Conservation (phyloP, 2,888 invertebrate species). For the Drosophila tripunctata region DNA sequence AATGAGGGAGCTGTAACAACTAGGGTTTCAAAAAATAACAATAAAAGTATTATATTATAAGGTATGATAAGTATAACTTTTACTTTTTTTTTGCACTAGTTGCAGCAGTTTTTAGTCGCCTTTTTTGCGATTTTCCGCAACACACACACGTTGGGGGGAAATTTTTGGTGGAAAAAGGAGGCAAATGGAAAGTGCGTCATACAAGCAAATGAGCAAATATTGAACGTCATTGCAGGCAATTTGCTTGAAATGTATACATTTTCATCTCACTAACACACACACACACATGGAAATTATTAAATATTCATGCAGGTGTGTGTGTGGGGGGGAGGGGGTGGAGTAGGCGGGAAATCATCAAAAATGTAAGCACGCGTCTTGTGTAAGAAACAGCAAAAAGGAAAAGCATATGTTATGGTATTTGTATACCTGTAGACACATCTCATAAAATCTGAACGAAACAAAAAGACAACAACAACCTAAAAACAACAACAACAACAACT, state of each 20-base stretch:
- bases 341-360: conserved; percentile 52
- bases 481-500: neutral
- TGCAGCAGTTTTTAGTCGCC: neutral
- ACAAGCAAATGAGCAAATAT: conserved; percentile 30
- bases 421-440: conserved; percentile 33
- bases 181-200: conserved; percentile 46
- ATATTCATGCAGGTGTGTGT: conserved; percentile 48
- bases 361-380: conserved; percentile 65
- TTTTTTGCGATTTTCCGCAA: conserved; percentile 4
- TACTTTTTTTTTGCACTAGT: neutral
- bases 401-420: neutral
- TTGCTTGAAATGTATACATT: conserved; percentile 46
- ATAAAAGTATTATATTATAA: too few species aligned
- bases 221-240: conserved; percentile 61
- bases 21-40: too few species aligned
- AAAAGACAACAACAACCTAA: conserved; percentile 3
- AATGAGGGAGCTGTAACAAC: too few species aligned
- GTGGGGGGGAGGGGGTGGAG: neutral
- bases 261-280: neutral
- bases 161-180: neutral
- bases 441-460: conserved; percentile 32
- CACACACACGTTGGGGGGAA: neutral
- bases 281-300: conserved; percentile 49
- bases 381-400: conserved; percentile 11
- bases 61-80: neutral